These are phyloP conservation scores for Tortrix viridana DNA, from an alignment of 2,888 invertebrate species.

Conservation along the genomic window DNA sequence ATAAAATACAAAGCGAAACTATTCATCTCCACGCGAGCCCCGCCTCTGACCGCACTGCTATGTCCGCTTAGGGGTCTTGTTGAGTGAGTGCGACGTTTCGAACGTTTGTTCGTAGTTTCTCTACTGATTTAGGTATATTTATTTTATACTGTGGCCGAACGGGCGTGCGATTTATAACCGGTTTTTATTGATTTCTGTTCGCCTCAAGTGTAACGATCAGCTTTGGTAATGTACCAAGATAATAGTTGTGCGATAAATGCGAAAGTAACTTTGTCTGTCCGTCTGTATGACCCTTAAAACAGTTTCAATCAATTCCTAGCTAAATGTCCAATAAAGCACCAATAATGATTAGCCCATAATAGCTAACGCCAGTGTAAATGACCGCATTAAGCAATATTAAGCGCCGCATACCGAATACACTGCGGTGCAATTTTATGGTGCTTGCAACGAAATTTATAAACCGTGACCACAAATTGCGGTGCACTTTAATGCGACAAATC, in stretches of 20 bases:
- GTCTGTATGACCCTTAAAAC: no score
- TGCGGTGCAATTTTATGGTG: slow-evolving; percentile 5
- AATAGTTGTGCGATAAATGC: no score
- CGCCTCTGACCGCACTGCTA: no score
- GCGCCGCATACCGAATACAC: background rate
- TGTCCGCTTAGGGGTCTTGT: no score
- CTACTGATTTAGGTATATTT: no score
- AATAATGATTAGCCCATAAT: slow-evolving; percentile 7
- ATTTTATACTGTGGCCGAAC: slow-evolving; percentile 10
- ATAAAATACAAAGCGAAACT: no score
- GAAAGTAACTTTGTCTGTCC: no score
- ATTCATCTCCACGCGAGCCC: no score
- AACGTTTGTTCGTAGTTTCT: no score
- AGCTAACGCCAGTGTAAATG: slow-evolving; percentile 16
- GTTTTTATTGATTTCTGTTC: background rate
- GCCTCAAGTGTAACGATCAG: no score
- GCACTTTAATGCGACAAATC: background rate
- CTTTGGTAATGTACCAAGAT: no score
- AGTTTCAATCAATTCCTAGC: background rate
- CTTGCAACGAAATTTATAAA: slow-evolving; percentile 4
- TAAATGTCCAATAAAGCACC: slow-evolving; percentile 6
- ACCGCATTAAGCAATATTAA: slow-evolving; percentile 12
- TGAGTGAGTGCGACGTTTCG: no score
- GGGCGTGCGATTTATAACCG: slow-evolving; percentile 10
- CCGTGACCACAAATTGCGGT: background rate